Conservation (phyloP, 2,888 invertebrate genomes). For the Philereme vetulata region DNA sequence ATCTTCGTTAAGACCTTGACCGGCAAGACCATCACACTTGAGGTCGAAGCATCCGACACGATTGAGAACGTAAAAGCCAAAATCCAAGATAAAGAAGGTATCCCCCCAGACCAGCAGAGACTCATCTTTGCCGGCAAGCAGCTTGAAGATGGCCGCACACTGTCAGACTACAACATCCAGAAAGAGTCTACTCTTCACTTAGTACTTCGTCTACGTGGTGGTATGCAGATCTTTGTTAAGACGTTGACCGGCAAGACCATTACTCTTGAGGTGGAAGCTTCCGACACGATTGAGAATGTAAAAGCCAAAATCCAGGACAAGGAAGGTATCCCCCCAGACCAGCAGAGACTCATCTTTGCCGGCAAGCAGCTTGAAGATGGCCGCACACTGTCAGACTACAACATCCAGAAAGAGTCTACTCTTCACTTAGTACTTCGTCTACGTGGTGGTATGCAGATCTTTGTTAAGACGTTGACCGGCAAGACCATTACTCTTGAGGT, state of each 20-base stretch:
- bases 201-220: constrained; percentile 37
- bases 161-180: constrained; percentile 40
- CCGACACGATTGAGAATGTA: constrained; percentile 37
- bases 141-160: constrained; percentile 37
- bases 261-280: constrained; percentile 37
- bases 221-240: constrained; percentile 42
- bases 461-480: constrained; percentile 39
- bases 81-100: constrained; percentile 40
- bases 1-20: constrained; percentile 40
- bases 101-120: constrained; percentile 39
- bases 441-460: constrained; percentile 41
- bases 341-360: constrained; percentile 38
- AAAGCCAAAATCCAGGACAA: constrained; percentile 42
- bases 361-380: constrained; percentile 40
- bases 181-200: constrained; percentile 38
- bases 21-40: constrained; percentile 37
- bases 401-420: constrained; percentile 38
- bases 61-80: constrained; percentile 40
- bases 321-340: constrained; percentile 40
- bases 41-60: constrained; percentile 37
- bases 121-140: constrained; percentile 40
- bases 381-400: constrained; percentile 37
- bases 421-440: constrained; percentile 37
- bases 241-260: constrained; percentile 38
- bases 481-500: constrained; percentile 38